Percentiles rank a stretch among this genome's conserved stretches.
Evolutionary conservation across 2,888 invertebrate genomes (phyloP).

Genomic region (Lithodes maja): DNA sequence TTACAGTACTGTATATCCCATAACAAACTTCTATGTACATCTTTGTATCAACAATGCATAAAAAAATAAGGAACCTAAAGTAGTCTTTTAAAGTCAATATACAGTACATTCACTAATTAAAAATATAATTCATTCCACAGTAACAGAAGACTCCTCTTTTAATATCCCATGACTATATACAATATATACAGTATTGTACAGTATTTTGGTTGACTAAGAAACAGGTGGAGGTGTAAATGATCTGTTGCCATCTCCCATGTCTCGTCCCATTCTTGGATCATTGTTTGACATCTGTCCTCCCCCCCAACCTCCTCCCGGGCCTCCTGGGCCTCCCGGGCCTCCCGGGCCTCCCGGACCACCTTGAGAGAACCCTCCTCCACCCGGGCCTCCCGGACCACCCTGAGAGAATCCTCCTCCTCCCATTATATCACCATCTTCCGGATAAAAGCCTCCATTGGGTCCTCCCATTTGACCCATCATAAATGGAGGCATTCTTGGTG

Average conservation of each 20-base stretch:
- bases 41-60: background rate
- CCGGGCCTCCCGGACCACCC: slow-evolving; percentile 55
- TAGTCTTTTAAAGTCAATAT: too few species aligned
- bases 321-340: slow-evolving; percentile 52
- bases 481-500: slow-evolving; percentile 26
- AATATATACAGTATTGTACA: background rate
- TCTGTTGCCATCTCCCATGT: slow-evolving; percentile 55
- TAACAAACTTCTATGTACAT: too few species aligned
- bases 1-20: too few species aligned
- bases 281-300: slow-evolving; percentile 51
- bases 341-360: slow-evolving; percentile 45
- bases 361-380: slow-evolving; percentile 51
- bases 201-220: slow-evolving; percentile 44
- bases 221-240: slow-evolving; percentile 64
- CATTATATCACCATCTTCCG: background rate
- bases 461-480: slow-evolving; percentile 35
- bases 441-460: background rate
- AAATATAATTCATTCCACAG: too few species aligned
- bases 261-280: slow-evolving; percentile 58
- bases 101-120: too few species aligned
- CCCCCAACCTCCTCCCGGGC: slow-evolving; percentile 53
- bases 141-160: too few species aligned
- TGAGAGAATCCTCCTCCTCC: slow-evolving; percentile 42
- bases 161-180: too few species aligned
- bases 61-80: background rate